phyloP scores from a whole-genome alignment of 1,140 invertebrate species.

The Drosophila prosaltans region DNA sequence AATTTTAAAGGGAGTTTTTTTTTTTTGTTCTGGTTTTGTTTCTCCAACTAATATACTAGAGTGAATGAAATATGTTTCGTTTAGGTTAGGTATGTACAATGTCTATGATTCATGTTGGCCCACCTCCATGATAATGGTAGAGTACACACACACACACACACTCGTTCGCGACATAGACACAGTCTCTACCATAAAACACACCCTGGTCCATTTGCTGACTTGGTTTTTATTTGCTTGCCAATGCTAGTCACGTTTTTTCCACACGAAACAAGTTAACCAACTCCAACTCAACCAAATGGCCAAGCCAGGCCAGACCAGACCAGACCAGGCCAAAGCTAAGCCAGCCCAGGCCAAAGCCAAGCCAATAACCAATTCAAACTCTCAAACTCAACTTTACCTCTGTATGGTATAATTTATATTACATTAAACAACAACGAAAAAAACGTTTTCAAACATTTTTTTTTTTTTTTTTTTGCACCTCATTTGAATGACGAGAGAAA shows the following conservation, averaged over 20 bases:
- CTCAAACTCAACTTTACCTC: constrained; percentile 7
- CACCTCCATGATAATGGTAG: constrained; percentile 9
- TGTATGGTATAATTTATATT: constrained; percentile 73
- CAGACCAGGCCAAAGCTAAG: background rate
- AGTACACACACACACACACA: constrained; percentile 27
- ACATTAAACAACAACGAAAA: constrained; percentile 50
- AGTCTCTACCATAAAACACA: constrained; percentile 12
- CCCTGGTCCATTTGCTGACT: constrained; percentile 48
- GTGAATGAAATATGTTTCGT: constrained; percentile 9
- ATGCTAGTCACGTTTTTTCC: constrained; percentile 76
- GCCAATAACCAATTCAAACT: constrained; percentile 13
- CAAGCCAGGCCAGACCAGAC: constrained; percentile 1
- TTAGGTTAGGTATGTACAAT: constrained; percentile 10
- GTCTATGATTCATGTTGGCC: constrained; percentile 9
- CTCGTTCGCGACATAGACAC: constrained; percentile 18
- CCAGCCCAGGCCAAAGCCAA: constrained; percentile 3
- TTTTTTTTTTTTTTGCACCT: constrained; percentile 40
- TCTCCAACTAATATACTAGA: background rate
- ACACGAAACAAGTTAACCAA: constrained; percentile 59
- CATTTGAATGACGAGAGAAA: constrained; percentile 54
- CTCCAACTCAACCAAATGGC: constrained; percentile 20
- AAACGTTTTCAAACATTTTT: background rate
- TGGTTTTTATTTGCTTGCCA: constrained; percentile 70
- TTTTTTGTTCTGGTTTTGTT: too few species aligned
- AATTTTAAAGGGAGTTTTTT: too few species aligned